Evolutionary conservation across 2,113 vertebrate genomes (phyloP), one percentile per base, ranked within the genome.

Genomic region (Clarias gariepinus): DNA sequence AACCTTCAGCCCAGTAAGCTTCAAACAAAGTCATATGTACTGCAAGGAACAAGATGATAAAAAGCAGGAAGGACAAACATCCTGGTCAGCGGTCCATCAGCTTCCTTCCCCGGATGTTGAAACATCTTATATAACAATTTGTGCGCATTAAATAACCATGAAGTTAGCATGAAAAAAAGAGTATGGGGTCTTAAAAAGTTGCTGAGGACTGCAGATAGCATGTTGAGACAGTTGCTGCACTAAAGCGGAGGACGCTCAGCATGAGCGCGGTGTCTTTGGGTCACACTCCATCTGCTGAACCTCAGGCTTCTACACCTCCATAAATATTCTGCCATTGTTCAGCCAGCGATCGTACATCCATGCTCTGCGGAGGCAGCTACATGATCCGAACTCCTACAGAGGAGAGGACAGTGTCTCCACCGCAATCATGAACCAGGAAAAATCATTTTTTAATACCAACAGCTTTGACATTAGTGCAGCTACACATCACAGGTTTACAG

Each of bases 401-500:
- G 81, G 60, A 33, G 47, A 60, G 85, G 33, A 68, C 71, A 36
- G 33, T 47, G 80, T 83, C 74, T 71, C 71, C 7, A 23, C 63
- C 2, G 41, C 84, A 25, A 30, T 13, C 23, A 33, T 30, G 41
- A 41, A 82, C 28, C 92, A 94, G 93, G 94, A 94, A 94, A 93
- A n/a, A n/a, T 36, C 33, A 36, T 69, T 41, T 47, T 73, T 76
- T 12, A 23, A 4, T 74, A 41, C 12, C 3, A 74, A 21, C 7
- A 41, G 9, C 7, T 16, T 4, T 30, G 64, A 68, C 15, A 76
- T 11, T 76, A 52, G 21, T 52, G 21, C 41, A 25, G 41, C 21
- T 52, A 4, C 19, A 73, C 21, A 73, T 73, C 30, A 41, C 19
- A 73, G 5, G 33, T 21, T 36, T 73, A 47, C 6, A 7, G 47